A percentile compares a stretch with the other conserved stretches of the same genome.
Conservation (phyloP, 1,140 invertebrate species). For the Drosophila bocki region DNA sequence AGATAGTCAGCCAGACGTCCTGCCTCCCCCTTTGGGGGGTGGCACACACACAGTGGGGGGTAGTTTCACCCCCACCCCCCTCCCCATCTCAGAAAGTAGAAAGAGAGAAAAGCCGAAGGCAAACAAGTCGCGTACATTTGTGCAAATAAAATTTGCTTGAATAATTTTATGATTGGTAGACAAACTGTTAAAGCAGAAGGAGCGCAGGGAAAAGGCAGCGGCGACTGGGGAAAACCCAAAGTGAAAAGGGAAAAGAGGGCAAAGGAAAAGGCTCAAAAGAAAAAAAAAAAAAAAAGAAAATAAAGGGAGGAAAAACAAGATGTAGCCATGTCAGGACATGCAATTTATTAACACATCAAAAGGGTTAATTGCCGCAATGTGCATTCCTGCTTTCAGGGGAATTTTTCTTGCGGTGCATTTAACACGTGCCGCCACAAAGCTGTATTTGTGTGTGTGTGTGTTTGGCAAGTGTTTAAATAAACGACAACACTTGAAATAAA, state of each 20-base stretch:
- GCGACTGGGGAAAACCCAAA: background rate
- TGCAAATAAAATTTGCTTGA: constrained; percentile 68
- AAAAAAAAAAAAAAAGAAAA: background rate
- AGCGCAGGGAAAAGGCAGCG: background rate
- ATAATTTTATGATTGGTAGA: constrained; percentile 63
- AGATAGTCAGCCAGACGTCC: constrained; percentile 42
- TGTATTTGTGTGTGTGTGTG: constrained; percentile 13
- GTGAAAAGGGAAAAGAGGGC: background rate
- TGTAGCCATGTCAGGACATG: constrained; percentile 16
- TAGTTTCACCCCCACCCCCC: constrained; percentile 1
- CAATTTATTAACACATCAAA: constrained; percentile 56
- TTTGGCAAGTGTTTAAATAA: constrained; percentile 73
- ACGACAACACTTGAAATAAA: constrained; percentile 82
- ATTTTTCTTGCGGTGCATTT: constrained; percentile 71
- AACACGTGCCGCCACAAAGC: constrained; percentile 47
- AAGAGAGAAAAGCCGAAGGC: constrained; percentile 42
- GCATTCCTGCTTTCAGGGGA: constrained; percentile 36
- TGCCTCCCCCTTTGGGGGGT: background rate
- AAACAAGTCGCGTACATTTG: constrained; percentile 65
- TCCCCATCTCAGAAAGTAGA: too few relatives aligned
- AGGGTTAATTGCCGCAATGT: constrained; percentile 58
- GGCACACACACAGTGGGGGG: background rate
- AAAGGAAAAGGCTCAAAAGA: background rate
- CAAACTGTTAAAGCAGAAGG: constrained; percentile 46
- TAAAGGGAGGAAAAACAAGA: background rate